These are phyloP conservation scores for Poliocrania exsul DNA, from an alignment of 2,797 vertebrate species.

Conservation along the genomic window DNA sequence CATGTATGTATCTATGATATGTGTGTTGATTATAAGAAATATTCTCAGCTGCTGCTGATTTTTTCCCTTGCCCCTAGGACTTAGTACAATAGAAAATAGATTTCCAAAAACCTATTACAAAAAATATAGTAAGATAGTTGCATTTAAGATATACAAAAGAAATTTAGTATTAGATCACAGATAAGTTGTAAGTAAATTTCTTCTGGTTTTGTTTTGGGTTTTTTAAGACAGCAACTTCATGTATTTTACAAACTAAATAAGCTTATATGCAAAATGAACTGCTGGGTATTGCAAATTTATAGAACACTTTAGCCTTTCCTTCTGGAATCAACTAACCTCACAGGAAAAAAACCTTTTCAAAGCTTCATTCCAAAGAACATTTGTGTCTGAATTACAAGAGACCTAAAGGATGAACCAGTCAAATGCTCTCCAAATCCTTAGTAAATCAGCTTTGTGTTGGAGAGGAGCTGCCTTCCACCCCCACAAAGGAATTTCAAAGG, in stretches of 20 bases:
- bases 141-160: background rate
- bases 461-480: constrained; percentile 3
- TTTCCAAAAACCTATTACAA: background rate
- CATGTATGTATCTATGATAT: background rate
- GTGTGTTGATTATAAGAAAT: background rate
- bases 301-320: constrained; percentile 33
- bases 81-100: background rate
- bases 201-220: background rate
- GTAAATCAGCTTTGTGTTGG: background rate
- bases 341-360: constrained; percentile 30
- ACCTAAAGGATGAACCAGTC: constrained; percentile 31
- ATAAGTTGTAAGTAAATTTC: background rate
- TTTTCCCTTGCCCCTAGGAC: background rate
- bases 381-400: constrained; percentile 21
- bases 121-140: background rate
- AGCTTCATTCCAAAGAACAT: constrained; percentile 1
- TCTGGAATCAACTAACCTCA: constrained; percentile 18
- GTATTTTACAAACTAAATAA: background rate
- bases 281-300: background rate
- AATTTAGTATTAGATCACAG: background rate
- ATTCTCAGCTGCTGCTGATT: background rate
- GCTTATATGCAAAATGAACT: background rate
- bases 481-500: constrained; percentile 44
- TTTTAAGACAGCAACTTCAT: background rate
- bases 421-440: constrained; percentile 14